Evolutionary conservation across 2,113 vertebrate genomes (phyloP), one percentile per base, ranked within the genome.

Genomic region (Chlamydotis undulata): DNA sequence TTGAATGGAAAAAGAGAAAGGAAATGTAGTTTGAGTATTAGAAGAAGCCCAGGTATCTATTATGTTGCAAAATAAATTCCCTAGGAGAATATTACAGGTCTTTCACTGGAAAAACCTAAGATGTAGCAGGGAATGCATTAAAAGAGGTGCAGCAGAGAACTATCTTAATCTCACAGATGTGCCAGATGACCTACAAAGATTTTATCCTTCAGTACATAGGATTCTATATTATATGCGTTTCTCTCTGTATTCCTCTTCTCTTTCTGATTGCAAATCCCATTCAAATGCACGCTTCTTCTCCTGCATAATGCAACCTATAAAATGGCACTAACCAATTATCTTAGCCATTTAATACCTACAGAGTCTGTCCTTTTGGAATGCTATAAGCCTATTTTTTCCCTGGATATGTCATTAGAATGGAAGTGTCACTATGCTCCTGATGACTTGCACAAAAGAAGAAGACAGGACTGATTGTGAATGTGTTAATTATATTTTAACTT

Each of bases 401-500:
- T 82, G 75, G 74, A 85, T 92, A 49, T 59, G 47, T 91, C 63
- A 94, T 92, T 76, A 94, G 31, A 94, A 83, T 67, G 59, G 55
- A 94, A 87, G 57, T 31, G 50, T 78, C 70, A 59, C 83, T 67
- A 11, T 61, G 29, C 26, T 91, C 56, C 90, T 61, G 71, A 83
- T 77, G 74, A 93, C 92, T 75, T 70, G 78, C 39, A 76, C 0
- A 19, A 89, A 93, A 88, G 53, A 73, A 59, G 76, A 60, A 8
- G 56, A 56, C 50, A 61, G 80, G n/a, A 64, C 56, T 65, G 84
- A 89, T 31, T 83, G 60, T 74, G 88, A 81, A 64, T n/a, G 35
- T 73, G 63, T 93, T 95, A 96, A 95, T 96, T 96, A 91, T 83
- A 89, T 75, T 89, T 96, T 71, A 90, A 87, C 77, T 69, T 77